Evolutionary conservation across 2,888 invertebrate genomes (phyloP), one percentile per base, ranked within the genome.

Genomic region (Nomada fabriciana): DNA sequence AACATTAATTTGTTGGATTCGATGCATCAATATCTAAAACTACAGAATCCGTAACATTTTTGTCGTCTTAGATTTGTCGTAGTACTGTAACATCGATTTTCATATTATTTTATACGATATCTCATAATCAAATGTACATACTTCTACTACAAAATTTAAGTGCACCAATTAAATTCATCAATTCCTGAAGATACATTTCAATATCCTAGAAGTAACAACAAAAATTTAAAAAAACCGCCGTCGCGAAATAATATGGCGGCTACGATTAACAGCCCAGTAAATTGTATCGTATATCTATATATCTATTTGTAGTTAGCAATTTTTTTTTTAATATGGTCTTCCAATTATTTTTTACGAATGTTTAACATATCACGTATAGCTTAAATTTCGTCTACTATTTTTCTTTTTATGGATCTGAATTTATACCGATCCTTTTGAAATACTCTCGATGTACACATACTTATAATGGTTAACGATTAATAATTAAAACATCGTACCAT

Each of bases 161-260:
- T 57, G 29, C 52, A 25, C 15, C 13, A 42, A 29, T 50, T 29
- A 42, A 1, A 10, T 10, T 42, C 20, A 29, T 36, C n/a, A 57
- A 29, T 29, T 25, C 2, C 15, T 23, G 9, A 42, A 13, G 3
- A 25, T 64, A 15, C 1, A 20, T 72, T 15, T 2, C 47, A 47
- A 47, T 13, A 11, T 47, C 15, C 47, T 55, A 15, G 36, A 57
- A 25, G 13, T 43, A 18, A n/a, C 57, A 36, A 57, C 2, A 15
- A 36, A 4, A 36, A 57, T 68, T 36, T 43, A 23, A 36, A 53
- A 43, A 18, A n/a, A 1, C 71, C 67, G 67, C 80, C 15, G 36
- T 20, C 47, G 1, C 9, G n/a, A 36, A 29, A 13, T 57, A 76
- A 80, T 20, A 80, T 80, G 80, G 80, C 65, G 67, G 29, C 61